Conservation (phyloP, 2,113 vertebrate genomes). For the Anser cygnoides region DNA sequence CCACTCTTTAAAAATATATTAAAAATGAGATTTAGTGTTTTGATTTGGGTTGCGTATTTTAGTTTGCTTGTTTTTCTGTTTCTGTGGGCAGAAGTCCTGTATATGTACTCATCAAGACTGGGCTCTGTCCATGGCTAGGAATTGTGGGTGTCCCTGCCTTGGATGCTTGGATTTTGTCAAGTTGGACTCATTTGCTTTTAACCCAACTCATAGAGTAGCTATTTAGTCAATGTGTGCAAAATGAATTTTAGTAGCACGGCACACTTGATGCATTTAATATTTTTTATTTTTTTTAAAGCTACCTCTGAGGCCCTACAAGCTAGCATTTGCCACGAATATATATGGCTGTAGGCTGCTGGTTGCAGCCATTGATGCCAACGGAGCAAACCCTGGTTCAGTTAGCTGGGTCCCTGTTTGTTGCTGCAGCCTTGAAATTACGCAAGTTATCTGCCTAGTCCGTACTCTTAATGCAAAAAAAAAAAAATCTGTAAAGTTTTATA, state of each 20-base stretch:
- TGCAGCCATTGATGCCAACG: background rate
- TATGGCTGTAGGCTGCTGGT: background rate
- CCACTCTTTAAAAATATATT: background rate
- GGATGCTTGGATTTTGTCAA: background rate
- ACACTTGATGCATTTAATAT: background rate
- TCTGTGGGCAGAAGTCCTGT: background rate
- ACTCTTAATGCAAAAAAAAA: conserved; percentile 23
- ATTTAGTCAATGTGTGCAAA: background rate
- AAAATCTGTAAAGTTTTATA: conserved; percentile 56
- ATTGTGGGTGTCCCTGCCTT: background rate
- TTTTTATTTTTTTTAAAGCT: background rate
- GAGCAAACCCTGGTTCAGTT: background rate
- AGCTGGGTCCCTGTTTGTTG: background rate
- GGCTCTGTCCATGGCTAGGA: background rate
- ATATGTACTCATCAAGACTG: background rate
- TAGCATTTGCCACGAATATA: background rate
- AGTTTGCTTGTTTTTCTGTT: background rate
- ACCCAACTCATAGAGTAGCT: background rate
- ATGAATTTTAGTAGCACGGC: conserved; percentile 40
- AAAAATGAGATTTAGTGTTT: background rate
- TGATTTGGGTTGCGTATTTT: accelerated
- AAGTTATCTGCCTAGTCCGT: conserved; percentile 37
- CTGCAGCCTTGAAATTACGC: conserved; percentile 30
- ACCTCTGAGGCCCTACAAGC: conserved; percentile 24
- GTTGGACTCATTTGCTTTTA: conserved; percentile 29